These are phyloP conservation scores for Gorsachius magnificus DNA, from an alignment of 2,797 vertebrate species.

Conservation along the genomic window DNA sequence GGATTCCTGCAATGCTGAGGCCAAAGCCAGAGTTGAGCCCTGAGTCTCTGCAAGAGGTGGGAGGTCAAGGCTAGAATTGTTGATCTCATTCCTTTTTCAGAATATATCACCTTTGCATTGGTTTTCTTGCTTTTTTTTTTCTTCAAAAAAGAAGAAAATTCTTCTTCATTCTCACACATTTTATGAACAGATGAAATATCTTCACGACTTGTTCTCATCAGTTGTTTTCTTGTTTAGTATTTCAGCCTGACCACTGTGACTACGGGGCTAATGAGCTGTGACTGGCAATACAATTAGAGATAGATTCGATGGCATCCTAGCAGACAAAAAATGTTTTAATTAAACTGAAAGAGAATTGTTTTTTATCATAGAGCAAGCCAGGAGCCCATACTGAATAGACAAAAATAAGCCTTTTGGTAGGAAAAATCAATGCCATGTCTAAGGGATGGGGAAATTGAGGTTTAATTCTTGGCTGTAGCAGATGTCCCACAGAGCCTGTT, in stretches of 20 bases:
- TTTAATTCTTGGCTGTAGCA: not conserved
- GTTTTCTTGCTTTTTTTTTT: not conserved
- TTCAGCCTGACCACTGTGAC: slow-evolving; percentile 20
- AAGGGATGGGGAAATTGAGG: not conserved
- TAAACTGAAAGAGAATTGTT: slow-evolving; percentile 36
- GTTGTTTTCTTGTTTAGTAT: not conserved
- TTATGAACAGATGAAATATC: not conserved
- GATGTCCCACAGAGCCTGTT: not conserved
- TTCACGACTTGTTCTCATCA: not conserved
- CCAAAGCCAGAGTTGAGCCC: not conserved
- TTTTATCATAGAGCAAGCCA: not conserved
- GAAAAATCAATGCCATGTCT: not conserved
- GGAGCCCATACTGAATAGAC: not conserved
- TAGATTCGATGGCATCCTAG: not conserved
- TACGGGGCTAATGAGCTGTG: not conserved
- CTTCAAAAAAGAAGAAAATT: not conserved
- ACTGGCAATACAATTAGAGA: slow-evolving; percentile 33
- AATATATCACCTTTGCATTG: not conserved
- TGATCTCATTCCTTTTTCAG: not conserved
- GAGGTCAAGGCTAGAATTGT: not conserved
- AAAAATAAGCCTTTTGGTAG: slow-evolving; percentile 7
- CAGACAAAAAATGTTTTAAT: slow-evolving; percentile 29
- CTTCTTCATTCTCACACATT: not conserved
- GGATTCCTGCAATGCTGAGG: not conserved
- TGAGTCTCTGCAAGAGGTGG: not conserved